A percentile compares a stretch with the other conserved stretches of the same genome.
Conservation (phyloP, 2,888 invertebrate species). For the Drosophila birchii region DNA sequence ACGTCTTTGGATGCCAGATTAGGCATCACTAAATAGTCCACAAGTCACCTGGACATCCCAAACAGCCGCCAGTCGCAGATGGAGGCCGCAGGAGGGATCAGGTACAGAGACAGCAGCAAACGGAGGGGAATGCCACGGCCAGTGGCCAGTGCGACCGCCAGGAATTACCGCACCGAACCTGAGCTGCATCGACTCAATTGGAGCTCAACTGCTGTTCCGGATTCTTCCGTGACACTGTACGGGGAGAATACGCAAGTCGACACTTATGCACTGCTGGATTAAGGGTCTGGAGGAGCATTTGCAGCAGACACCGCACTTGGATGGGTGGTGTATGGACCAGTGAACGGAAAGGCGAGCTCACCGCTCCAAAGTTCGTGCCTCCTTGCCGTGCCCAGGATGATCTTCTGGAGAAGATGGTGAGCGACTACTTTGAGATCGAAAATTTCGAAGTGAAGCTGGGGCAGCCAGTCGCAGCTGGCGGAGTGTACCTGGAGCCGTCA, state of each 20-base stretch:
- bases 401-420: background rate
- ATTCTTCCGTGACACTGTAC: no score
- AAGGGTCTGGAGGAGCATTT: no score
- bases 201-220: no score
- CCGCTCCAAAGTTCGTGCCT: background rate
- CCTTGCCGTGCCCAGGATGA: background rate
- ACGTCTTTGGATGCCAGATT: background rate
- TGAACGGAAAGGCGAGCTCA: no score
- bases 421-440: background rate
- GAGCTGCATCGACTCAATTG: no score
- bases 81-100: background rate
- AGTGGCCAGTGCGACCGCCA: no score
- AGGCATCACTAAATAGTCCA: background rate
- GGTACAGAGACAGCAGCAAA: no score
- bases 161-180: no score
- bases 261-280: no score
- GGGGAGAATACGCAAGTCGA: no score
- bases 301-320: background rate
- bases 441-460: background rate
- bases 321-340: no score
- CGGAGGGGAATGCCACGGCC: no score
- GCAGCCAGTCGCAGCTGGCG: background rate
- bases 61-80: background rate
- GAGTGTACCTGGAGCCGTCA: background rate
- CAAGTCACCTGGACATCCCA: background rate